Conservation (phyloP, 2,888 invertebrate species). For the Eristalis tenax region DNA sequence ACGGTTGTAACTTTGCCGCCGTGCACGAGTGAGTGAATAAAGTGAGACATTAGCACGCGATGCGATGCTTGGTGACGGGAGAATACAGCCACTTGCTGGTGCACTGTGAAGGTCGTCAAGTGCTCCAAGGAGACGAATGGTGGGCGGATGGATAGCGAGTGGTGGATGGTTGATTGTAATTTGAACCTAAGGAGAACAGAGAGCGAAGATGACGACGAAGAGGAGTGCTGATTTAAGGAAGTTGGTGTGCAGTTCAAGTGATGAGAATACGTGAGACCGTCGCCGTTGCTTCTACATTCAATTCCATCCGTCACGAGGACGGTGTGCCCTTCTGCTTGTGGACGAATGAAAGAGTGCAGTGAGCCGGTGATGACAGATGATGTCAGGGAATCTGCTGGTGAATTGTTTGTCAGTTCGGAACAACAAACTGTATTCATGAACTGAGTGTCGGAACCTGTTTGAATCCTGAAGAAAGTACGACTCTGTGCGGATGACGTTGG, state of each 20-base stretch:
- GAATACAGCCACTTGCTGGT: conserved; percentile 28
- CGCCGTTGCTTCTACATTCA: not conserved
- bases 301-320: not conserved
- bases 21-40: conserved; percentile 49
- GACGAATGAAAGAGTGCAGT: not conserved
- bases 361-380: not conserved
- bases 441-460: not conserved
- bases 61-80: conserved; percentile 22
- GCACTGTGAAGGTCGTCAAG: conserved; percentile 56
- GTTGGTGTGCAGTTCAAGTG: conserved; percentile 13
- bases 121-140: not conserved
- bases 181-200: not conserved
- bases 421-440: not conserved
- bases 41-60: conserved; percentile 58
- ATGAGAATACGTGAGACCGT: not conserved
- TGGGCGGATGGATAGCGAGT: not conserved
- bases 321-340: too few species aligned
- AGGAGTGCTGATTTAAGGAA: conserved; percentile 8
- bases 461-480: not conserved
- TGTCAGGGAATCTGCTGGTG: not conserved
- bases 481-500: too few species aligned
- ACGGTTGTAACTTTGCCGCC: conserved; percentile 28
- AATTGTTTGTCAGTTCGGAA: not conserved
- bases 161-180: conserved; percentile 12
- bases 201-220: not conserved